Conservation (phyloP, 2,113 vertebrate genomes). For the Gymnogyps californianus region DNA sequence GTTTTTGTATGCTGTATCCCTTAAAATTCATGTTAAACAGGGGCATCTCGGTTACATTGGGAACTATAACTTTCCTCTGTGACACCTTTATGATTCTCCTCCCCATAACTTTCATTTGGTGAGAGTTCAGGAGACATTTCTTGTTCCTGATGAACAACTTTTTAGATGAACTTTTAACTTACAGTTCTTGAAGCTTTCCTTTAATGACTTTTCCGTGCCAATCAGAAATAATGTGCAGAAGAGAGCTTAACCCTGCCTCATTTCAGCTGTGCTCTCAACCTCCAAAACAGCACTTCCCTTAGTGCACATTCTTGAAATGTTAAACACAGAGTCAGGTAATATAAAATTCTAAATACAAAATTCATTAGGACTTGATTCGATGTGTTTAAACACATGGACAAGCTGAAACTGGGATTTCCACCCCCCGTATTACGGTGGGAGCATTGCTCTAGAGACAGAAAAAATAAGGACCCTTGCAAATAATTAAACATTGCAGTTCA, state of each 20-base stretch:
- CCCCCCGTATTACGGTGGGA: background rate
- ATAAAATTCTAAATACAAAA: background rate
- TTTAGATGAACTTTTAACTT: background rate
- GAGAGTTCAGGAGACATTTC: background rate
- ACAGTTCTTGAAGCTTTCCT: background rate
- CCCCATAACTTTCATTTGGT: background rate
- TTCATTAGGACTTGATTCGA: background rate
- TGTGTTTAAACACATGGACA: background rate
- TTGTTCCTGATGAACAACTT: background rate
- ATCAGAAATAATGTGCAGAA: background rate
- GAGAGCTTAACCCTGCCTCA: background rate
- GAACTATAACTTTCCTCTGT: background rate
- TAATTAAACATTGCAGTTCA: background rate
- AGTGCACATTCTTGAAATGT: background rate
- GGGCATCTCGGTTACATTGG: background rate
- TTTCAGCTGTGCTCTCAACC: background rate
- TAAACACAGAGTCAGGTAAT: background rate
- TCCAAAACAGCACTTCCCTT: background rate
- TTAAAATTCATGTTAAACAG: background rate
- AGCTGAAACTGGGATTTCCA: background rate
- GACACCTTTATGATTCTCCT: background rate
- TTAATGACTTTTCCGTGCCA: background rate
- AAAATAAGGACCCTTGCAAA: background rate
- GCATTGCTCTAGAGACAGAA: background rate
- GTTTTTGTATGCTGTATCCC: background rate